These are phyloP conservation scores for Caenorhabditis tropicalis DNA, from an alignment of 1,140 invertebrate genomes.

Conservation along the genomic window DNA sequence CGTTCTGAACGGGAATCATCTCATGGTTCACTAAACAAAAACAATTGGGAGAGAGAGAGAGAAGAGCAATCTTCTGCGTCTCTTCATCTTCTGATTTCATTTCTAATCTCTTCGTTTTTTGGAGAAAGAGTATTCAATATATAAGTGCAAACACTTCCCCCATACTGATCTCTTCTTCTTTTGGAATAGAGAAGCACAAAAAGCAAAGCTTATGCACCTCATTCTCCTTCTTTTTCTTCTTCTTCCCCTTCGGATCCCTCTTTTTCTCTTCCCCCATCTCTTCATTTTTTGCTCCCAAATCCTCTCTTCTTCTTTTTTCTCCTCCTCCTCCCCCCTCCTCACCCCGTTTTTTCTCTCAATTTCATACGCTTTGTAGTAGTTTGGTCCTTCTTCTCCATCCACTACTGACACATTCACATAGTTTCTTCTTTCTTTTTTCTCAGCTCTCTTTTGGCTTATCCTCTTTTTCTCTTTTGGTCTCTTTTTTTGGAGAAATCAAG, in stretches of 20 bases:
- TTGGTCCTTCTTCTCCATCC: not conserved
- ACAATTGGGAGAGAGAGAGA: too few relatives aligned
- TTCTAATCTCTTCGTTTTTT: not conserved
- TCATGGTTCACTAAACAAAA: not conserved
- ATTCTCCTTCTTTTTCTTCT: too few relatives aligned
- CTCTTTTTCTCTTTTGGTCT: not conserved
- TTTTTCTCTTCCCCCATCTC: not conserved
- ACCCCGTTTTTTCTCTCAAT: not conserved
- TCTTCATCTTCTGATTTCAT: not conserved
- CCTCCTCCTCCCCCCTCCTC: not conserved
- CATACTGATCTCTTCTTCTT: not conserved
- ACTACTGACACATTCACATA: slow-evolving; percentile 26
- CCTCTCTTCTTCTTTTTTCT: not conserved
- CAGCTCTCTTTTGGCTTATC: not conserved
- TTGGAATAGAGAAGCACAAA: not conserved
- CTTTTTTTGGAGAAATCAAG: too few relatives aligned
- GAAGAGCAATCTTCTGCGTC: not conserved
- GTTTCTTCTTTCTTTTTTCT: not conserved
- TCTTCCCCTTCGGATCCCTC: too few relatives aligned
- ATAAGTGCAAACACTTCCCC: not conserved
- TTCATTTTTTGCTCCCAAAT: not conserved
- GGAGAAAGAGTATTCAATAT: not conserved
- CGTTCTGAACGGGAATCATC: not conserved
- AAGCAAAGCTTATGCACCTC: slow-evolving; percentile 40
- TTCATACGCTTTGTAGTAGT: slow-evolving; percentile 36